Evolutionary conservation across 2,888 invertebrate genomes (phyloP), one percentile per base, ranked within the genome.

Genomic region (Aphidoletes aphidimyza): DNA sequence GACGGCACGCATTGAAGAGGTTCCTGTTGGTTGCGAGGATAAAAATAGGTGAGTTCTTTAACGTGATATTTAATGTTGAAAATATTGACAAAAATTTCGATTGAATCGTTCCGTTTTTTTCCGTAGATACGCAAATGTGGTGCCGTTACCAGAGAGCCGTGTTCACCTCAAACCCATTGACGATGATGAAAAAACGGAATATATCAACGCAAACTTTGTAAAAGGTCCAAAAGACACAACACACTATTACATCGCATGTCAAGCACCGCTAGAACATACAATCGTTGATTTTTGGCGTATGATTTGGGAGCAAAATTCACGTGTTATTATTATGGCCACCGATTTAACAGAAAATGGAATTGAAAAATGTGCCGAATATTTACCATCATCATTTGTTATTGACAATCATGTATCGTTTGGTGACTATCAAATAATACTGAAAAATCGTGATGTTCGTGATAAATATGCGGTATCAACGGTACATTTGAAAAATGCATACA

Each of bases 301-400:
- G 98, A 93, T 97, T 84, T 98, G 98, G 98, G 97, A 98, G 88
- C 97, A 98, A 89, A 96, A 97, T 89, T 93, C 94, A 19, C 93
- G 96, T 87, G 94, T 97, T 59, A 93, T 98, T 86, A 93, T 98
- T 86, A 97, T 97, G 96, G 91, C 97, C 45, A 97, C 97, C 0
- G 96, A 96, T 90, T 93, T 97, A 85, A 94, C 94, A 88, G 97
- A 97, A 90, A 95, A 96, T 87, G 97, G 97, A 85, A 94, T 96
- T 88, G 95, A 96, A 88, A 96, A 96, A 90, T 97, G 97, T 90
- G 94, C 94, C 84, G 96, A 97, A 89, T 98, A 98, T 89, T 92
- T 97, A 54, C 97, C 98, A 34, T 96, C 97, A 14, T 96, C 96
- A 0, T 96, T 97, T 88, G 94, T 97, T n/a, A 92, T 96, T 1